Percentiles rank a stretch among this genome's conserved stretches.
Evolutionary conservation across 2,888 invertebrate genomes (phyloP).

Genomic region (Trichogramma dendrolimi): DNA sequence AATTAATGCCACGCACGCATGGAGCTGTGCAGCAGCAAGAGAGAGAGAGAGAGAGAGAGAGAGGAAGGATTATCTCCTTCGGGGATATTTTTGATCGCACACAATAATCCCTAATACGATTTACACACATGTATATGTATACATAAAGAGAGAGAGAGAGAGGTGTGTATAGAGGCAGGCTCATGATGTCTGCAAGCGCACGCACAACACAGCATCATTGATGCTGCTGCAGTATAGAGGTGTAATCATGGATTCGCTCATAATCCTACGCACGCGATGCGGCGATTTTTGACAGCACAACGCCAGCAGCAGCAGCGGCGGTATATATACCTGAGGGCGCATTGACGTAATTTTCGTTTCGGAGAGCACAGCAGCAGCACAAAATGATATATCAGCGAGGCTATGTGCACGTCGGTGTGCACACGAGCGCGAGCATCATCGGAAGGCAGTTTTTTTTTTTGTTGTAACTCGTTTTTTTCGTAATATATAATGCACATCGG

Average conservation of each 20-base stretch:
- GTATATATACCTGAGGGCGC: too few relatives aligned
- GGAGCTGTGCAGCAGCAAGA: neutral
- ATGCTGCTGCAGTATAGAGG: slow-evolving; percentile 11
- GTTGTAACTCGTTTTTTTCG: too few relatives aligned
- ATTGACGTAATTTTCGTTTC: too few relatives aligned
- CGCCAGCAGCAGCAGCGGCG: neutral
- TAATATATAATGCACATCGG: too few relatives aligned
- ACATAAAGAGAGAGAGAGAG: slow-evolving; percentile 12
- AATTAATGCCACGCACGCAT: slow-evolving; percentile 17
- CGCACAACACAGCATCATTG: slow-evolving; percentile 2
- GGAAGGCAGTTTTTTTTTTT: too few relatives aligned
- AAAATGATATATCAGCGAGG: too few relatives aligned
- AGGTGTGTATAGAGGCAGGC: slow-evolving; percentile 8
- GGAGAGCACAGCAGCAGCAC: too few relatives aligned
- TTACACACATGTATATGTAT: slow-evolving; percentile 40
- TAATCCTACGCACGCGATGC: neutral
- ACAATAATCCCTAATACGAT: slow-evolving; percentile 52
- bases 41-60: neutral
- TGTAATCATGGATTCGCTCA: slow-evolving; percentile 23
- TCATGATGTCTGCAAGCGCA: slow-evolving; percentile 11
- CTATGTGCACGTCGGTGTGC: too few relatives aligned
- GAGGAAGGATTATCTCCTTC: slow-evolving; percentile 48
- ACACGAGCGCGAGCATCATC: too few relatives aligned
- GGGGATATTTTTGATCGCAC: slow-evolving; percentile 51
- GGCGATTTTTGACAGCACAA: slow-evolving; percentile 21